Base-by-base conservation (phyloP, 2,888 invertebrate genomes). In the Chymomyza procnemis region DNA sequence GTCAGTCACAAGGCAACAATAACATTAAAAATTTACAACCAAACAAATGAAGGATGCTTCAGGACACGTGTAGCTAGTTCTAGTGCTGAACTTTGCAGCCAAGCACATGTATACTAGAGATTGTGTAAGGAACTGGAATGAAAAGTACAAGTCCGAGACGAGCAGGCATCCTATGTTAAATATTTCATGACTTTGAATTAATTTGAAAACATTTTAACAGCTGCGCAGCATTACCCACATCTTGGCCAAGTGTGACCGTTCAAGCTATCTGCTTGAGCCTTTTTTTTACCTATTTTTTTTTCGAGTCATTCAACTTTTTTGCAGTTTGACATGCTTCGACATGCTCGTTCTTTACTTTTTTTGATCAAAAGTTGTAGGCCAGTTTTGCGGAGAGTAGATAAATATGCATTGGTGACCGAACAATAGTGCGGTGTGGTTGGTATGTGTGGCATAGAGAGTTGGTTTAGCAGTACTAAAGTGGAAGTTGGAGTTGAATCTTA, bases 131-230 rank as follows among this genome's bases (percentile, higher is more conserved):
- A 41, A 12, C 12, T 41, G 3, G 55, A 47, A 65, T 56, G 46
- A 61, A 47, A 58, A 48, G 64, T 66, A 52, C 52, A 26, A 26
- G 61, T 70, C 3, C 1, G 22, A 41, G 34, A 41, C 34, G 2
- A 12, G 34, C 34, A 2, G 8, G 72, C 62, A 67, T 78, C 78
- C 34, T 70, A 69, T 78, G 71, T 76, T 84, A 75, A 85, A 84
- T 84, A 87, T 84, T 84, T 84, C 76, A 84, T 85, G 81, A 87
- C 86, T 74, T 70, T 74, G 87, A 84, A 87, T 84, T 85, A 84
- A 84, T 84, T 83, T 85, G 48, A 73, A 78, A 85, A 80, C 73
- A 78, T 80, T 74, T 75, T 69, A 63, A 84, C 85, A 84, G 86
- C 81, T 81, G 79, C 68, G 30, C 59, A 58, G 64, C 73, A 73